Conservation (phyloP, 2,888 invertebrate genomes). For the Conchocele bisecta region DNA sequence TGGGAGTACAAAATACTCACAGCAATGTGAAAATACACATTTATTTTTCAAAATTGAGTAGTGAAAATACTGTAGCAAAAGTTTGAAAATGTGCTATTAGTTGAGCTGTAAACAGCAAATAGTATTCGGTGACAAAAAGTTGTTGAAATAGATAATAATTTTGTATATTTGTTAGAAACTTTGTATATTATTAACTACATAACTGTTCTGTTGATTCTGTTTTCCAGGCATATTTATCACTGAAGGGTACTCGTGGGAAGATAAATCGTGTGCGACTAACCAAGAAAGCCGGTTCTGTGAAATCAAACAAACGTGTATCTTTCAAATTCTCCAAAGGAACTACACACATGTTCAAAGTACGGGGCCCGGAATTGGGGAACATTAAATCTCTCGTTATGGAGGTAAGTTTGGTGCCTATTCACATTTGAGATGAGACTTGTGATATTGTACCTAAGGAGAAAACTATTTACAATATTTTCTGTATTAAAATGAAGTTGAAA, state of each 20-base stretch:
- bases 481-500: too few species aligned
- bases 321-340: slow-evolving; percentile 81
- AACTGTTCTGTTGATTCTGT: not conserved
- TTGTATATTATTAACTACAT: not conserved
- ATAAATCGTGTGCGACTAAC: slow-evolving; percentile 77
- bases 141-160: not conserved
- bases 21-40: too few species aligned
- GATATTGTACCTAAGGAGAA: not conserved
- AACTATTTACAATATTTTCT: not conserved
- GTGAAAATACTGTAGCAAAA: too few species aligned
- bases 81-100: too few species aligned
- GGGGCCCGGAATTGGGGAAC: slow-evolving; percentile 81
- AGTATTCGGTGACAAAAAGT: too few species aligned
- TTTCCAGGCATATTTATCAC: slow-evolving; percentile 78
- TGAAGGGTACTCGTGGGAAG: slow-evolving; percentile 80
- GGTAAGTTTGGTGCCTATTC: slow-evolving; percentile 64
- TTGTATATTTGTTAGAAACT: not conserved
- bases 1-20: too few species aligned
- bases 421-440: not conserved
- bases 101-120: too few species aligned
- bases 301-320: slow-evolving; percentile 70
- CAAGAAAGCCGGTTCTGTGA: slow-evolving; percentile 79
- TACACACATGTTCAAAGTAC: slow-evolving; percentile 80
- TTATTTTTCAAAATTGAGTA: too few species aligned
- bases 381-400: slow-evolving; percentile 80